Conservation (phyloP, 2,888 invertebrate species). For the Athrips mouffetella region DNA sequence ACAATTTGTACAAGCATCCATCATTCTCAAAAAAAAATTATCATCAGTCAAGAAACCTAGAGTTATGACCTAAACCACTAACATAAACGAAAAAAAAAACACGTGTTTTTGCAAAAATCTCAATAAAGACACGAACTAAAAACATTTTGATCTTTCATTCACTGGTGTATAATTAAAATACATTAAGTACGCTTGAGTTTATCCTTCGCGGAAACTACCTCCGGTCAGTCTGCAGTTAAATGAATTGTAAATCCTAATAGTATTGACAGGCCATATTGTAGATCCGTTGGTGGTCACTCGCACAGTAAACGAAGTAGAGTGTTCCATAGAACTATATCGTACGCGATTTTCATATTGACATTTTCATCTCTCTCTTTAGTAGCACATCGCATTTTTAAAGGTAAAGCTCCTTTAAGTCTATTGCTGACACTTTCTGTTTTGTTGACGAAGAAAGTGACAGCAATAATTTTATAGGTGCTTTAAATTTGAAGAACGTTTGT, state of each 20-base stretch:
- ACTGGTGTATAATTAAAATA: constrained; percentile 34
- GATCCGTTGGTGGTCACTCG: constrained; percentile 21
- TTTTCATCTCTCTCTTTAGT: no score
- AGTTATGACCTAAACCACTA: constrained; percentile 40
- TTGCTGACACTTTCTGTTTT: no score
- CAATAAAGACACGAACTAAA: constrained; percentile 53
- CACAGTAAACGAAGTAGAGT: no score
- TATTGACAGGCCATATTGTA: constrained; percentile 30
- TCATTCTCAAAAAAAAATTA: constrained; percentile 50
- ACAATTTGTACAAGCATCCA: constrained; percentile 69
- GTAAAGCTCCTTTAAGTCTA: no score
- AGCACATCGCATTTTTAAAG: no score
- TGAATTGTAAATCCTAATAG: constrained; percentile 24
- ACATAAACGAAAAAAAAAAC: constrained; percentile 39
- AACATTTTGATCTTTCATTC: constrained; percentile 39
- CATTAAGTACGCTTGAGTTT: constrained; percentile 40
- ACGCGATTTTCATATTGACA: no score
- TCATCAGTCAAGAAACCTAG: constrained; percentile 60
- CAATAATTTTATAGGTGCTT: no score
- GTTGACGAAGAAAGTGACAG: no score
- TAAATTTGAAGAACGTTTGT: no score
- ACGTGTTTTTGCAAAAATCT: constrained; percentile 36
- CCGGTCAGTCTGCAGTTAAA: constrained; percentile 23
- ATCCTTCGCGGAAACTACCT: constrained; percentile 12
- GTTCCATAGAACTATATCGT: no score